Conservation (phyloP, 2,113 vertebrate genomes). For the Pardalotus punctatus region DNA sequence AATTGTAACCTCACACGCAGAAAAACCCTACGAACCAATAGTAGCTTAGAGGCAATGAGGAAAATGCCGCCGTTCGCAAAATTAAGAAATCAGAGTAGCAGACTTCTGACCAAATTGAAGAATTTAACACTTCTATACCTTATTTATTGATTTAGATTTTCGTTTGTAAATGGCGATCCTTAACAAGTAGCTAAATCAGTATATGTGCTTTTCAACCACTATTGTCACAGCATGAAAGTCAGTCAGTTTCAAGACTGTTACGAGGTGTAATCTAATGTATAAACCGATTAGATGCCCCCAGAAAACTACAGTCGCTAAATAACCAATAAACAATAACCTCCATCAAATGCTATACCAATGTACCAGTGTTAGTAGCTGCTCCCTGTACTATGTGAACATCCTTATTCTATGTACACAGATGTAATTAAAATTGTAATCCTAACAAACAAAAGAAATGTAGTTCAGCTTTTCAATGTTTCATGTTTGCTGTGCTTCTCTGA, state of each 20-base stretch:
- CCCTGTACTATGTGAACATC: slow-evolving; percentile 94
- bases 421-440: slow-evolving; percentile 99
- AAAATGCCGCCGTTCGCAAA: slow-evolving; percentile 50
- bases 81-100: slow-evolving; percentile 67
- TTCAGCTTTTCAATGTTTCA: slow-evolving; percentile 93
- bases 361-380: slow-evolving; percentile 95
- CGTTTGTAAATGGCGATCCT: slow-evolving; percentile 70
- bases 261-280: slow-evolving; percentile 89
- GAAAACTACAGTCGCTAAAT: slow-evolving; percentile 82
- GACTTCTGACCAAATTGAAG: slow-evolving; percentile 76
- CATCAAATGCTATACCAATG: slow-evolving; percentile 89
- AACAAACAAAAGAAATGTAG: slow-evolving; percentile 88
- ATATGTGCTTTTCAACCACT: slow-evolving; percentile 77
- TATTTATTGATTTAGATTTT: slow-evolving; percentile 74
- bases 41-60: slow-evolving; percentile 72
- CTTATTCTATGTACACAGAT: slow-evolving; percentile 96
- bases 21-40: slow-evolving; percentile 64
- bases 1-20: slow-evolving; percentile 52
- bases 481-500: slow-evolving; percentile 90
- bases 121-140: slow-evolving; percentile 64
- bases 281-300: slow-evolving; percentile 81
- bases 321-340: slow-evolving; percentile 86
- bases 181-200: slow-evolving; percentile 76
- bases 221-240: slow-evolving; percentile 78
- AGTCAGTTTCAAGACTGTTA: slow-evolving; percentile 85